Evolutionary conservation across 1,140 invertebrate genomes (phyloP), one percentile per base, ranked within the genome.

Genomic region (Harpegnathos saltator): DNA sequence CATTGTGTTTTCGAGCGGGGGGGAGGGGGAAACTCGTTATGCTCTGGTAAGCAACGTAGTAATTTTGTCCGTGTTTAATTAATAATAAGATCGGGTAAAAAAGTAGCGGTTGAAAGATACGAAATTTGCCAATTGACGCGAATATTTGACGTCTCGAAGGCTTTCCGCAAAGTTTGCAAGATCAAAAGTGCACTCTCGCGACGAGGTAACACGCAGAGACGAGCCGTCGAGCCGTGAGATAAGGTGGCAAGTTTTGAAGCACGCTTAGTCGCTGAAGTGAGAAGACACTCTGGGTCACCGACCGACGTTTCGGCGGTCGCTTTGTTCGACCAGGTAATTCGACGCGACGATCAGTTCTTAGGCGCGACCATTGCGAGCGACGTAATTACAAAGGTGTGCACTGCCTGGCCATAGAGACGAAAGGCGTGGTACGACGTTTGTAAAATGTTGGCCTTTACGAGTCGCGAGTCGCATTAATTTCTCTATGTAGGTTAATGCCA

Each of bases 401-500:
- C 68, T 29, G 86, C 72, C 54, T 61, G 77, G 62, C 52, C 26
- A 54, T 77, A 56, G 54, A 85, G 62, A 58, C 66, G 63, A 82
- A 77, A 87, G 86, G 86, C 87, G 86, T 88, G 87, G 78, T 81
- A 50, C 1, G 78, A 69, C 62, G 69, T 85, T 85, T 69, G 68
- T 74, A 78, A 88, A 85, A 83, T 75, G 86, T 29, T 59, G 52
- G 54, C n/a, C 73, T 48, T 48, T n/a, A 33, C 62, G 48, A 54
- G 19, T 22, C 63, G 62, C 69, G 59, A 87, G 58, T 61, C 75
- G 66, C 73, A 85, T 83, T 89, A 85, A 44, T 72, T 63, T 73
- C 44, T 83, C 56, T 88, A 92, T 92, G 86, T 91, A 91, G 91
- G 91, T 88, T 93, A 92, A 92, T 90, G 90, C 88, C 89, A 92